Conservation (phyloP, 2,888 invertebrate species). For the Smittia aterrima region DNA sequence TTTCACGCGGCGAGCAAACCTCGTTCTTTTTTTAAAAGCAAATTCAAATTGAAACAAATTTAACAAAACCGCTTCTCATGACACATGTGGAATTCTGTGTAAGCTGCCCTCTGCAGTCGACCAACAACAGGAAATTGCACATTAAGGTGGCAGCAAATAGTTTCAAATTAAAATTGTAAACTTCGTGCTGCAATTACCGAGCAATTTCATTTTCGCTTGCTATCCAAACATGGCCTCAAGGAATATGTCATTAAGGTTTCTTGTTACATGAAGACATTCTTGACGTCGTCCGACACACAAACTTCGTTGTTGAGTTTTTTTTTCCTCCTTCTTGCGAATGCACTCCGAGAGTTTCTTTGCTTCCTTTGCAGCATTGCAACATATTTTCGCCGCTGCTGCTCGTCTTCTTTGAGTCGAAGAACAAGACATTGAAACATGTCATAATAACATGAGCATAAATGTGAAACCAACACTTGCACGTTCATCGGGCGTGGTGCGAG, state of each 20-base stretch:
- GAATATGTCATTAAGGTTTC: conserved; percentile 7
- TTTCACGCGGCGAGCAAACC: no score
- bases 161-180: not conserved
- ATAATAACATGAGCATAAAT: not conserved
- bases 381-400: not conserved
- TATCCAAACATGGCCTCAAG: not conserved
- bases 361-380: not conserved
- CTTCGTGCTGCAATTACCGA: not conserved
- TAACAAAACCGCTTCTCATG: not conserved
- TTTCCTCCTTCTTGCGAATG: no score
- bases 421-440: not conserved
- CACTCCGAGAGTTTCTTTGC: no score
- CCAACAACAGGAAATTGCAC: conserved; percentile 28
- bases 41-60: not conserved
- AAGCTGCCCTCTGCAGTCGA: not conserved
- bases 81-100: not conserved
- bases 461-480: not conserved
- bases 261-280: not conserved
- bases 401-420: not conserved
- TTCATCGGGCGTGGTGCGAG: not conserved
- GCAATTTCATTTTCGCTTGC: not conserved
- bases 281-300: not conserved
- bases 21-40: not conserved
- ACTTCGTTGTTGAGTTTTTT: no score
- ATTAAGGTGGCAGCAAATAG: conserved; percentile 16